phyloP scores from a whole-genome alignment of 53 echinoderm and acorn worm genomes.

The Stichopus horrens region DNA sequence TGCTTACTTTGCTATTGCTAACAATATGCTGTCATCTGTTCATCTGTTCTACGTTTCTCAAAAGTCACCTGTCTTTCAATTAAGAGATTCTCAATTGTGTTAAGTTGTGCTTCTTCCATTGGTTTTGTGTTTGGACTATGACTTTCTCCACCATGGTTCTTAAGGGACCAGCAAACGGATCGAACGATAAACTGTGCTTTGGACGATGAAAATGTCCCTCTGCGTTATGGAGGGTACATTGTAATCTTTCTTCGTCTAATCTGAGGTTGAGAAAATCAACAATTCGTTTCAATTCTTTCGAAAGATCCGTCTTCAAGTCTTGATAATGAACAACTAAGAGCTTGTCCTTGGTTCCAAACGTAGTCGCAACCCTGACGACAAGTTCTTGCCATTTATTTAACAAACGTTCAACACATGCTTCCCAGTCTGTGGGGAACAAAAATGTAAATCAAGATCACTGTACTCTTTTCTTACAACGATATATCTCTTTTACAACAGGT shows the following conservation, averaged over 20 bases:
- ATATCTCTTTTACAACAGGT: too few relatives aligned
- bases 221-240: neutral
- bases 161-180: neutral
- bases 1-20: too few relatives aligned
- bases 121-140: too few relatives aligned
- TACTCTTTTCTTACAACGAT: too few relatives aligned
- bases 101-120: too few relatives aligned
- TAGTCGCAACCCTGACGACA: neutral
- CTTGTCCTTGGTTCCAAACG: neutral
- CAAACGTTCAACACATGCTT: neutral
- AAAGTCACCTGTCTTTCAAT: too few relatives aligned
- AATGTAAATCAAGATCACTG: too few relatives aligned
- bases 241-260: neutral
- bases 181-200: neutral
- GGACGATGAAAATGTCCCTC: too few relatives aligned
- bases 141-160: neutral
- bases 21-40: too few relatives aligned
- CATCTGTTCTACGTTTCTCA: too few relatives aligned
- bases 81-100: too few relatives aligned
- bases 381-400: neutral
- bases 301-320: constrained; percentile 5
- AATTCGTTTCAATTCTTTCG: neutral
- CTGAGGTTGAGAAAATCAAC: neutral
- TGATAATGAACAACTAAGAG: neutral
- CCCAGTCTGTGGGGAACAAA: neutral